These are phyloP conservation scores for Nycticryphes semicollaris DNA, from an alignment of 2,113 vertebrate genomes.

Conservation along the genomic window DNA sequence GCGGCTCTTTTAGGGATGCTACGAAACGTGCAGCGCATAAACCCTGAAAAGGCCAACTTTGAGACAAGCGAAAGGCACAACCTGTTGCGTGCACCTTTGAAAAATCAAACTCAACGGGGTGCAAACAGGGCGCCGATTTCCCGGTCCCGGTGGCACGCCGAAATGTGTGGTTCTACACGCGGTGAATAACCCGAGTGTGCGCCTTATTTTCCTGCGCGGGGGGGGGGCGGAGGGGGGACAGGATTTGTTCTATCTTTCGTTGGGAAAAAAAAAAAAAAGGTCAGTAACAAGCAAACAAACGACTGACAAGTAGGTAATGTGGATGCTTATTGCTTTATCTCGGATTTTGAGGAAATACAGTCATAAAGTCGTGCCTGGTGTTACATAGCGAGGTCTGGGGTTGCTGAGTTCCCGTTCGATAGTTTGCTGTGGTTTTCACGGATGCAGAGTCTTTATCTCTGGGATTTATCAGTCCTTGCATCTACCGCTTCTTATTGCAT, in stretches of 20 bases:
- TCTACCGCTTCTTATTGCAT: not conserved
- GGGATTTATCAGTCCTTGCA: not conserved
- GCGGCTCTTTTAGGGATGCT: fast-evolving
- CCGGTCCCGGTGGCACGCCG: no score
- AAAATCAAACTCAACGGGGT: fast-evolving
- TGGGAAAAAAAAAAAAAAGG: not conserved
- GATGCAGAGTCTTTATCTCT: not conserved
- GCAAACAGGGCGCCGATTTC: not conserved
- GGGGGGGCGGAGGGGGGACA: not conserved
- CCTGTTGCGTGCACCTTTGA: not conserved
- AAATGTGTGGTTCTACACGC: fast-evolving
- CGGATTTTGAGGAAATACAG: not conserved
- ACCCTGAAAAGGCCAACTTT: fast-evolving
- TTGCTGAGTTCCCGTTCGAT: no score
- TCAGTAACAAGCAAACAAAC: no score
- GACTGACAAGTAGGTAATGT: no score
- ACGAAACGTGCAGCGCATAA: fast-evolving
- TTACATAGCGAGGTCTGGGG: fast-evolving
- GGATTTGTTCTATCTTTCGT: fast-evolving
- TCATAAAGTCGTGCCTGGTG: fast-evolving
- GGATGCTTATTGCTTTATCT: not conserved
- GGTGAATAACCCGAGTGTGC: fast-evolving
- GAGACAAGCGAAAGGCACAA: fast-evolving
- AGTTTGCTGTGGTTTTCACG: not conserved
- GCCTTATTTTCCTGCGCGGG: no score